Percentiles rank a stretch among this genome's conserved stretches.
phyloP scores from a whole-genome alignment of 1,140 invertebrate genomes.

The Dermatophagoides farinae region DNA sequence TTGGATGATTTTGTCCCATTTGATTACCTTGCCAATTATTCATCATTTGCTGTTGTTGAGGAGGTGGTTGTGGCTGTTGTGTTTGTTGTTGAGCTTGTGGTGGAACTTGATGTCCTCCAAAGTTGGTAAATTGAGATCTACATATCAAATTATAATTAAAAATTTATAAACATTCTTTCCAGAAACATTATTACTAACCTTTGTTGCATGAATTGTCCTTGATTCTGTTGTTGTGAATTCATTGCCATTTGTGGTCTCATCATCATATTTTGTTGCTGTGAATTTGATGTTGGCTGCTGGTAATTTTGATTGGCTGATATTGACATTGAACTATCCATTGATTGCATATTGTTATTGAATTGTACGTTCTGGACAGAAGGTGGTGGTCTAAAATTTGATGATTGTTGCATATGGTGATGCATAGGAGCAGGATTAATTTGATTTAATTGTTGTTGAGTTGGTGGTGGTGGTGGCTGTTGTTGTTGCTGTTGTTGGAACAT shows the following conservation, averaged over 20 bases:
- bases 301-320: neutral
- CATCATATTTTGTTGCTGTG: neutral
- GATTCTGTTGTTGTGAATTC: neutral
- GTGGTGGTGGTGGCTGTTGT: neutral
- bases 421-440: neutral
- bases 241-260: slow-evolving; percentile 10
- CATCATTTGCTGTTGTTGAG: slow-evolving; percentile 14
- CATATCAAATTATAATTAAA: slow-evolving; percentile 8
- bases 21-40: slow-evolving; percentile 19
- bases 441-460: too few relatives aligned
- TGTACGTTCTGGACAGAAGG: neutral
- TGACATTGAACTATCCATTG: slow-evolving; percentile 7
- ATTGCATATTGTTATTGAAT: slow-evolving; percentile 6
- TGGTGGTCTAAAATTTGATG: slow-evolving; percentile 9
- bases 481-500: slow-evolving; percentile 13
- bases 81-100: neutral
- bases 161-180: neutral
- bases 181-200: neutral
- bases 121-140: slow-evolving; percentile 10
- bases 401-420: slow-evolving; percentile 13
- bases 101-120: slow-evolving; percentile 21
- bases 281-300: neutral
- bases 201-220: slow-evolving; percentile 5
- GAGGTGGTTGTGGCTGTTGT: slow-evolving; percentile 8
- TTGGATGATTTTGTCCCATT: slow-evolving; percentile 3